These are phyloP conservation scores for Tenualosa ilisha DNA, from an alignment of 2,797 vertebrate genomes.

Conservation along the genomic window DNA sequence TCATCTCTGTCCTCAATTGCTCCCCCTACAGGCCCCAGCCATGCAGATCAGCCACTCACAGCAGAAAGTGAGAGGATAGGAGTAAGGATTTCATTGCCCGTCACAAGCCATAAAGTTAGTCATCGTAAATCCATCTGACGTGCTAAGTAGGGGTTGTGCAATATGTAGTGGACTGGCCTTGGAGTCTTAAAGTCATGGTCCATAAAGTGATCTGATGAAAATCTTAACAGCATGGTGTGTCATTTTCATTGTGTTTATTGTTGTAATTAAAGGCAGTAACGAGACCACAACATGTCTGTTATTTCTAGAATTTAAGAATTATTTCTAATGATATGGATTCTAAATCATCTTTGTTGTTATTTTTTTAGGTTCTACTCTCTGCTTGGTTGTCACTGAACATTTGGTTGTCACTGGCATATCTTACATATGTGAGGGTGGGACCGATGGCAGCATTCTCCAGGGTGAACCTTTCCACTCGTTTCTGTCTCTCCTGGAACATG, in stretches of 20 bases:
- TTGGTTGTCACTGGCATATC: too few species aligned
- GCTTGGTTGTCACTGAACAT: too few species aligned
- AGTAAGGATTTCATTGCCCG: conserved; percentile 27
- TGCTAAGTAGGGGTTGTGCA: conserved; percentile 11
- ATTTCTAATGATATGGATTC: too few species aligned
- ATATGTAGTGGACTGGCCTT: neutral
- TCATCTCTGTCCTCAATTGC: neutral
- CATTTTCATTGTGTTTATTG: neutral
- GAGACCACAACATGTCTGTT: too few species aligned
- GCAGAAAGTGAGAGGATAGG: conserved; percentile 31
- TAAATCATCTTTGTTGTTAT: too few species aligned
- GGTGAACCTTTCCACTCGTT: conserved; percentile 83
- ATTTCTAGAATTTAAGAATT: too few species aligned
- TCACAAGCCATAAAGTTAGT: conserved; percentile 2
- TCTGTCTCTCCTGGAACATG: conserved; percentile 94
- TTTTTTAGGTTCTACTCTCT: too few species aligned
- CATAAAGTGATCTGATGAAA: neutral
- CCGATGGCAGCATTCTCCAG: conserved; percentile 70
- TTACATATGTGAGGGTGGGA: conserved; percentile 36
- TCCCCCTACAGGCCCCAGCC: neutral
- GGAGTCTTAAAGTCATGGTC: neutral
- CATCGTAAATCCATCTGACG: conserved; percentile 29
- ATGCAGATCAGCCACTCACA: conserved; percentile 14
- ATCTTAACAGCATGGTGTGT: neutral
- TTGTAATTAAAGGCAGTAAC: neutral